A percentile compares a stretch with the other conserved stretches of the same genome.
phyloP scores from a whole-genome alignment of 2,888 invertebrate species.

The Atrina japonica region DNA sequence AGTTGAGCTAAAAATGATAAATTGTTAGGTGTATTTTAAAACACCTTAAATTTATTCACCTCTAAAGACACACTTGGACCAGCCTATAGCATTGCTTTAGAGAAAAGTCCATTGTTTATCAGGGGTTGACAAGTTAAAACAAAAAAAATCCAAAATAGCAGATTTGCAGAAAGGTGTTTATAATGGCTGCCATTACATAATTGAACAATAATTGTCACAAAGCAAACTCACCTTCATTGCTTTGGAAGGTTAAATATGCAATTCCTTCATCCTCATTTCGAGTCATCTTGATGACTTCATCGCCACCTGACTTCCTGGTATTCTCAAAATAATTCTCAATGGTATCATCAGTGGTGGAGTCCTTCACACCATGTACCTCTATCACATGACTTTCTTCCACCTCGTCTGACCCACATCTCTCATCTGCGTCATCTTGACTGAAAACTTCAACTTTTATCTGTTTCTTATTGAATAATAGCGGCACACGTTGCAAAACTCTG shows the following conservation, averaged over 20 bases:
- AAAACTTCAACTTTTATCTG: constrained; percentile 25
- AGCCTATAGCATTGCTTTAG: no score
- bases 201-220: not conserved
- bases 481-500: constrained; percentile 9
- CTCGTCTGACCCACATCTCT: not conserved
- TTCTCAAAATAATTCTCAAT: constrained; percentile 48
- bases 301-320: constrained; percentile 38
- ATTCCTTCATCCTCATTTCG: constrained; percentile 19
- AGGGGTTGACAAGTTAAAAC: no score
- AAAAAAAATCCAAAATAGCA: no score
- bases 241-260: constrained; percentile 31
- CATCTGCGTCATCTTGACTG: not conserved
- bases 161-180: no score
- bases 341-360: constrained; percentile 33
- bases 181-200: not conserved
- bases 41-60: no score
- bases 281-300: constrained; percentile 5
- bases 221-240: constrained; percentile 28
- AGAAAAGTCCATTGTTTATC: no score
- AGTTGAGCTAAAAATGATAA: no score
- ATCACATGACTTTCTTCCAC: constrained; percentile 34
- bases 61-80: no score
- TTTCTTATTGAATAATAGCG: constrained; percentile 26
- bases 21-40: no score
- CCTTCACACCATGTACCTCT: constrained; percentile 39